Evolutionary conservation across 2,888 invertebrate genomes (phyloP).

Genomic region (Drosophila mercatorum): DNA sequence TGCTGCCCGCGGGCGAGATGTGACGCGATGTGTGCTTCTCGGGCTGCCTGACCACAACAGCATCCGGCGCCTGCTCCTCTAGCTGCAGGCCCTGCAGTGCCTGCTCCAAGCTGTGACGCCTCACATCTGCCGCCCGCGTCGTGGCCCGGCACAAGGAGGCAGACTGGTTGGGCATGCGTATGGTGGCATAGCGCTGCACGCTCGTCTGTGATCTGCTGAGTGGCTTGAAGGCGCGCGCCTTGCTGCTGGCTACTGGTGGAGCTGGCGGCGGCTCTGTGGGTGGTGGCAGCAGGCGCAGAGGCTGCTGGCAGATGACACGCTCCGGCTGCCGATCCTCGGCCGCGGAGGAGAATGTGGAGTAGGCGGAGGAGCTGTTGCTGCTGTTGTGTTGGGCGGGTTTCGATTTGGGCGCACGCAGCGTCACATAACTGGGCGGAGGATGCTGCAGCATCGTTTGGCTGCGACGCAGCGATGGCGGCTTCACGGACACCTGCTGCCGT

Average conservation of each 20-base stretch:
- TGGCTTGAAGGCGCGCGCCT: constrained; percentile 44
- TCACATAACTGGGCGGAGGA: constrained; percentile 58
- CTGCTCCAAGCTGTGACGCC: constrained; percentile 52
- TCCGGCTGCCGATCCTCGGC: constrained; percentile 44
- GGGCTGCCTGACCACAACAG: constrained; percentile 12
- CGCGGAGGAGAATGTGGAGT: constrained; percentile 62
- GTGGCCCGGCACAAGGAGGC: constrained; percentile 69
- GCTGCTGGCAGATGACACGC: constrained; percentile 78
- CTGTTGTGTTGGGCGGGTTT: constrained; percentile 38
- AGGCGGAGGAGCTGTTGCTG: constrained; percentile 63
- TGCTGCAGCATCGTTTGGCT: constrained; percentile 82
- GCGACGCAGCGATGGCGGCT: constrained; percentile 79
- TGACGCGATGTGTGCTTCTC: constrained; percentile 27
- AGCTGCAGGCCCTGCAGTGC: constrained; percentile 52
- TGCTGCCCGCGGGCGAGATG: constrained; percentile 61
- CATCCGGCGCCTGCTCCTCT: constrained; percentile 10
- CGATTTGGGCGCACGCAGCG: constrained; percentile 46
- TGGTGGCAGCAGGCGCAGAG: constrained; percentile 69
- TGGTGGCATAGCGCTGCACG: constrained; percentile 64
- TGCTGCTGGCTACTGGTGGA: constrained; percentile 47
- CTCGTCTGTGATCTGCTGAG: constrained; percentile 62
- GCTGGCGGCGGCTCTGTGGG: constrained; percentile 64
- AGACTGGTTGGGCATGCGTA: constrained; percentile 74
- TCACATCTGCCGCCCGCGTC: constrained; percentile 4
- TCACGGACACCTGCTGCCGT: constrained; percentile 80